Percentiles rank a stretch among this genome's conserved stretches.
phyloP scores from a whole-genome alignment of 2,797 vertebrate genomes.

The Onychomys arenicola region DNA sequence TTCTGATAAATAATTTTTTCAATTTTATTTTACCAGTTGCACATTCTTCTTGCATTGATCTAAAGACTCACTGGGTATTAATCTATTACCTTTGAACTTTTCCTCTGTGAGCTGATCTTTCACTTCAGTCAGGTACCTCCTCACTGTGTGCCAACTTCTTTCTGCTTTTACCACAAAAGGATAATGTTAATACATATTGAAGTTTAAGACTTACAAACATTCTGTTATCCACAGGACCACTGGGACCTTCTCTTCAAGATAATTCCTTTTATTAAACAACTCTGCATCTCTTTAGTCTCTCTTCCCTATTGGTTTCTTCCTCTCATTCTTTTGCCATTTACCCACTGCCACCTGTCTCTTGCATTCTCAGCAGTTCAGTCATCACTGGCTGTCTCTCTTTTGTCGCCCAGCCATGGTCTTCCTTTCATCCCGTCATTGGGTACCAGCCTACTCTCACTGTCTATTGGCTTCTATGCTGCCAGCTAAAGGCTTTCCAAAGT shows the following conservation, averaged over 20 bases:
- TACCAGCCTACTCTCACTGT: neutral
- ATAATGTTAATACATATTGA: neutral
- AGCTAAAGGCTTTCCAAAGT: neutral
- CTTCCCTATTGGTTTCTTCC: slow-evolving; percentile 41
- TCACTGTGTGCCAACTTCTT: neutral
- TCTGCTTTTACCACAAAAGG: neutral
- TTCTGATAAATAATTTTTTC: slow-evolving; percentile 29
- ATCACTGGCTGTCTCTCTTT: neutral
- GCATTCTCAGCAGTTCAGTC: neutral
- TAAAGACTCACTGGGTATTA: slow-evolving; percentile 11
- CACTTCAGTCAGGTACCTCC: neutral
- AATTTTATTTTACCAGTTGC: slow-evolving; percentile 38
- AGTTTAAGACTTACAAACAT: neutral
- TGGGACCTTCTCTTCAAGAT: neutral
- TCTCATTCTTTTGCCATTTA: slow-evolving; percentile 4
- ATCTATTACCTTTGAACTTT: neutral
- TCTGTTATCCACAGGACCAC: neutral
- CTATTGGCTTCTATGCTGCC: neutral
- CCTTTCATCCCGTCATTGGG: neutral
- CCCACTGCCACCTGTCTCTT: neutral
- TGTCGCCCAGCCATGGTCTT: neutral
- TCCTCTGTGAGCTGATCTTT: slow-evolving; percentile 10
- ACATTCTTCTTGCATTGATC: neutral
- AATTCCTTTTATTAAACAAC: slow-evolving; percentile 4
- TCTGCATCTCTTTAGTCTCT: neutral